A percentile compares a stretch with the other conserved stretches of the same genome.
These are phyloP conservation scores for Archaeoteleia sp. DNA, from an alignment of 2,888 invertebrate genomes.

Conservation along the genomic window DNA sequence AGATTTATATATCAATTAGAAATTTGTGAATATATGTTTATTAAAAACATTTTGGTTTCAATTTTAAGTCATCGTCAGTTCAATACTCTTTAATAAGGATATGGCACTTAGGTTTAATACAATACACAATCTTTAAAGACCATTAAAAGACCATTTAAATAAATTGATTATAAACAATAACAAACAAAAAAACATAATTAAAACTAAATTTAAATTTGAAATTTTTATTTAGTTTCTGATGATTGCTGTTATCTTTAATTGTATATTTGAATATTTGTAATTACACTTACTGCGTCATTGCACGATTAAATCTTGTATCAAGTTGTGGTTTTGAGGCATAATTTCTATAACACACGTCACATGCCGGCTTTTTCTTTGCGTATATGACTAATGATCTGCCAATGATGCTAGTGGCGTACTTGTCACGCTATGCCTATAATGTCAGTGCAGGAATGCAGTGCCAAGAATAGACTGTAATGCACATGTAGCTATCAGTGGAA, in stretches of 20 bases:
- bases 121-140: background rate
- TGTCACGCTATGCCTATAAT: conserved; percentile 35
- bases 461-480: conserved; percentile 40
- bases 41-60: too few relatives aligned
- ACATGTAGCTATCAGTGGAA: conserved; percentile 35
- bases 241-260: conserved; percentile 10
- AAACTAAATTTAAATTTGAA: background rate
- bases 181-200: too few relatives aligned
- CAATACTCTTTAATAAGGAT: too few relatives aligned
- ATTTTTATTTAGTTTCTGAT: conserved; percentile 6
- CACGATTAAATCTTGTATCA: conserved; percentile 25
- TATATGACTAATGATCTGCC: conserved; percentile 40
- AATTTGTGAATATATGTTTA: too few relatives aligned
- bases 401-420: conserved; percentile 38
- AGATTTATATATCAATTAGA: too few relatives aligned
- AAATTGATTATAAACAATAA: too few relatives aligned
- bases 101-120: too few relatives aligned
- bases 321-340: conserved; percentile 19
- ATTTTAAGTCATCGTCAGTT: too few relatives aligned
- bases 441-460: conserved; percentile 29
- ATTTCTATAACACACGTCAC: conserved; percentile 27
- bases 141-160: background rate
- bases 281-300: conserved; percentile 17
- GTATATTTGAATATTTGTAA: conserved; percentile 23
- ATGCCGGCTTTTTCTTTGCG: conserved; percentile 21